Conservation (phyloP, 2,888 invertebrate genomes). For the Crocallis elinguaria region DNA sequence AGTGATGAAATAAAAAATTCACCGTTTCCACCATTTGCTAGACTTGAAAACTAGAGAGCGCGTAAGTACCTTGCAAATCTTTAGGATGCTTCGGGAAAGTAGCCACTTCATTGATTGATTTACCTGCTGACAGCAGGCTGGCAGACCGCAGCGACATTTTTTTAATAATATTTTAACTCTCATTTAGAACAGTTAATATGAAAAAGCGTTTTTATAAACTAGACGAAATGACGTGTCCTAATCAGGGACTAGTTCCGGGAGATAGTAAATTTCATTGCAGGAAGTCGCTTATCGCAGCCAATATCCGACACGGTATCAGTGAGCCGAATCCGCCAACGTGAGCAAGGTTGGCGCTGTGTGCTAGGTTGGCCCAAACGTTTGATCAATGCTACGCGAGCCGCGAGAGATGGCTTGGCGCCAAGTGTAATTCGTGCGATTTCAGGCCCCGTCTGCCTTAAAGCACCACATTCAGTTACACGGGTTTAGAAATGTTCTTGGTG, state of each 20-base stretch:
- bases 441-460: conserved; percentile 8
- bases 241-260: neutral
- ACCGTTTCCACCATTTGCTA: too few species aligned
- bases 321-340: neutral
- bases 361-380: conserved; percentile 11
- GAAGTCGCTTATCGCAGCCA: conserved; percentile 3
- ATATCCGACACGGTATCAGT: neutral
- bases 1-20: too few species aligned
- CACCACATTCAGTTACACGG: conserved; percentile 12
- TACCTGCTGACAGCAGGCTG: too few species aligned
- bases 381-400: conserved; percentile 12
- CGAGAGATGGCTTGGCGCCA: conserved; percentile 30
- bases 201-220: too few species aligned
- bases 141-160: too few species aligned
- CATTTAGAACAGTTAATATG: too few species aligned
- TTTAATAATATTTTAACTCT: too few species aligned
- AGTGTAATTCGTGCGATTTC: conserved; percentile 18
- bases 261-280: conserved; percentile 3
- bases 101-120: too few species aligned
- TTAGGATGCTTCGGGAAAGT: too few species aligned
- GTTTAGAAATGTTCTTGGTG: neutral
- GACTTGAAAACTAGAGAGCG: too few species aligned
- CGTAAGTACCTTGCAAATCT: too few species aligned
- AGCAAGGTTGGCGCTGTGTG: neutral
- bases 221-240: neutral